phyloP scores from a whole-genome alignment of 2,888 invertebrate genomes.

The Drosophila quinaria region DNA sequence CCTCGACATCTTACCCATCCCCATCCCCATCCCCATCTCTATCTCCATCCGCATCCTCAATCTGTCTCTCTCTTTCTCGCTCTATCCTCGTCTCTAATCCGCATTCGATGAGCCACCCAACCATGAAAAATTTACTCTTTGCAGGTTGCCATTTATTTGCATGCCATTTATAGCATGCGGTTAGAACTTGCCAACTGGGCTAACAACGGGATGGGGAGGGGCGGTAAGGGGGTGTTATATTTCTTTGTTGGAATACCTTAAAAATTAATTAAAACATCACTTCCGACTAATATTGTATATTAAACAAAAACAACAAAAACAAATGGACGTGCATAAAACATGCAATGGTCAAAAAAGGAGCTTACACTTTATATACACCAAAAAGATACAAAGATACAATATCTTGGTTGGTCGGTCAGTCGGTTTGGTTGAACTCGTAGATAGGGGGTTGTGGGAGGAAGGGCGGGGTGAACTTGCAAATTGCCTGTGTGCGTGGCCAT shows the following conservation, averaged over 20 bases:
- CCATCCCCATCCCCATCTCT: too few relatives aligned
- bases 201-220: background rate
- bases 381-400: background rate
- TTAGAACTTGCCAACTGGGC: constrained; percentile 24
- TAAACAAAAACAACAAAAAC: constrained; percentile 52
- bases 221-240: constrained; percentile 9
- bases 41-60: background rate
- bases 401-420: constrained; percentile 3
- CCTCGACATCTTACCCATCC: background rate
- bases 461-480: constrained; percentile 61
- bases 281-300: constrained; percentile 72
- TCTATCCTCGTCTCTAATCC: background rate
- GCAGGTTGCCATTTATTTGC: constrained; percentile 78
- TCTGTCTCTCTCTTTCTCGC: background rate
- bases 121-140: constrained; percentile 81
- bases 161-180: constrained; percentile 71
- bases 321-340: constrained; percentile 63
- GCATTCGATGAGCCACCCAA: constrained; percentile 47
- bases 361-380: constrained; percentile 41
- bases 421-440: background rate
- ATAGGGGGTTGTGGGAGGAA: background rate
- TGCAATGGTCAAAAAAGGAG: constrained; percentile 44
- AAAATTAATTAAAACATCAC: constrained; percentile 82
- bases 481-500: constrained; percentile 74
- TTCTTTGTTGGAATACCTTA: constrained; percentile 61